Base-by-base conservation (phyloP, 2,888 invertebrate genomes). In the Drosophila mayaguana region DNA sequence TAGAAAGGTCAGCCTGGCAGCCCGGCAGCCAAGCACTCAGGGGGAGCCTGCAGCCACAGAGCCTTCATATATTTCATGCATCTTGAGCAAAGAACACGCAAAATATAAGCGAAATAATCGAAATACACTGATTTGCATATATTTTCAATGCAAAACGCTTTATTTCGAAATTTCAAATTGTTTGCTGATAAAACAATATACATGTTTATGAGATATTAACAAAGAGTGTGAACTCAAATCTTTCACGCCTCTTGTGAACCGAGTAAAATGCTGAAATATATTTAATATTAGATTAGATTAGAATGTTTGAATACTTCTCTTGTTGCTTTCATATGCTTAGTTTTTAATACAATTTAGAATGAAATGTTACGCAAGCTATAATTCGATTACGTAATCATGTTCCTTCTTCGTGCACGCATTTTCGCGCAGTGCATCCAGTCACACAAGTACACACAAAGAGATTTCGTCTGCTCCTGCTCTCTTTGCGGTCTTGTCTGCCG, bases 401-500 rank as follows among this genome's bases (percentile, higher is more conserved):
- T 34, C 25, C 9, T 20, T n/a, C 18, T 38, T 38, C 32, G 45
- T 38, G 50, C 51, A 38, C 43, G 22, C 46, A 36, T 22, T 68
- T 68, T 66, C 56, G 43, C 43, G 25, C 57, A 66, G 66, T 66
- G 66, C 64, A 64, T 28, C 38, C 22, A 32, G 38, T 28, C 54
- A 22, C n/a, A n/a, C n/a, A n/a, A n/a, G 34, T n/a, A 25, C 59
- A 38, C 36, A 60, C 66, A 38, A 22, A 36, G 36, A 53, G 36
- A 53, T 53, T 53, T 36, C n/a, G 54, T 54, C 36, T 16, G 48
- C 59, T 48, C 48, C 59, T 59, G 59, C 36, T 65, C 66, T 50
- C 22, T 59, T 43, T 70, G 55, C 32, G 45, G 51, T 42, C 65
- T 64, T 66, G 65, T 55, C 64, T 64, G 54, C 66, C 66, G 53